A percentile compares a stretch with the other conserved stretches of the same genome.
Conservation (phyloP, 2,888 invertebrate genomes). For the Rhyacophila evoluta region DNA sequence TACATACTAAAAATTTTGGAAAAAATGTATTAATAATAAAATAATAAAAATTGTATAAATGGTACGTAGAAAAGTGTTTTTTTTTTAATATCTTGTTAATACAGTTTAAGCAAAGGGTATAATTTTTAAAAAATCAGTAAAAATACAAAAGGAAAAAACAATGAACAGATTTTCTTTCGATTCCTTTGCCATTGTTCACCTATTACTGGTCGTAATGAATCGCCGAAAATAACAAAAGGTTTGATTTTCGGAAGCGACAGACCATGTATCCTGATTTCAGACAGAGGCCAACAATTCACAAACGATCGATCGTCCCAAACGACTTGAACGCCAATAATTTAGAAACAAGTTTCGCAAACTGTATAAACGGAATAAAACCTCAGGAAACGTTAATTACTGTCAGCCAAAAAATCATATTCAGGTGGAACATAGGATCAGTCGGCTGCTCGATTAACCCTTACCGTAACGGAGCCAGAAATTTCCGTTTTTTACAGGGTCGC, state of each 20-base stretch:
- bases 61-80: too few relatives aligned
- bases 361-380: not conserved
- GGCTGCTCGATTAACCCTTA: too few relatives aligned
- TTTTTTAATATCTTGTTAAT: too few relatives aligned
- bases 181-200: not conserved
- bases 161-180: not conserved
- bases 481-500: too few relatives aligned
- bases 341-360: not conserved
- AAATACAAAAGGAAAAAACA: not conserved
- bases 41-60: too few relatives aligned
- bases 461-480: too few relatives aligned
- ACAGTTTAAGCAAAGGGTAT: too few relatives aligned
- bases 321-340: not conserved
- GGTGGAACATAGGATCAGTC: too few relatives aligned
- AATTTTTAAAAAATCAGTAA: not conserved
- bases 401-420: too few relatives aligned
- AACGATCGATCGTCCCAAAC: not conserved
- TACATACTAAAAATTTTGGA: too few relatives aligned
- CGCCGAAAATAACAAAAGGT: not conserved
- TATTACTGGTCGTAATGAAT: not conserved
- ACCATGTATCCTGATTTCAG: conserved; percentile 19
- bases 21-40: too few relatives aligned
- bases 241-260: conserved; percentile 8
- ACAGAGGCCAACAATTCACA: not conserved
- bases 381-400: too few relatives aligned